Conservation (phyloP, 2,797 vertebrate genomes). For the Myotis planiceps region DNA sequence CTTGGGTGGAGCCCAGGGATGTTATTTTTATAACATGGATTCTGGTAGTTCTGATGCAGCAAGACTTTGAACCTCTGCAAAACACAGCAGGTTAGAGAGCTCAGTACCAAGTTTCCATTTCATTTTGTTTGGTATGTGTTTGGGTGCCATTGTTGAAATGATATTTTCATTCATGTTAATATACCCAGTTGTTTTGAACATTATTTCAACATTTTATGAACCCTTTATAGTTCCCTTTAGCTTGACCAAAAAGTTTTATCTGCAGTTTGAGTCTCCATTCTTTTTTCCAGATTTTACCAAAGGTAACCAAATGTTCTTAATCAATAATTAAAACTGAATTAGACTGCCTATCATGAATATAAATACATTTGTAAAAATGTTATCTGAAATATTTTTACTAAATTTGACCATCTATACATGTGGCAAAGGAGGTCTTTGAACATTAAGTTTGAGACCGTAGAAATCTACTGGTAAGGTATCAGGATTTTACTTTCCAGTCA, state of each 20-base stretch:
- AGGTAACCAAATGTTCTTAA: not conserved
- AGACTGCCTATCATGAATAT: not conserved
- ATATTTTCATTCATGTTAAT: conserved; percentile 8
- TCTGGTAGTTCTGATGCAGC: not conserved
- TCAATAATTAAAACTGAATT: conserved; percentile 11
- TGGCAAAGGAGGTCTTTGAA: not conserved
- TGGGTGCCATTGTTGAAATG: not conserved
- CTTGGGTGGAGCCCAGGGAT: not conserved
- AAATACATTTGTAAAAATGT: not conserved
- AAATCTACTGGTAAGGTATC: not conserved
- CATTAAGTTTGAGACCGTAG: not conserved
- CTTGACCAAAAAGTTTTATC: not conserved
- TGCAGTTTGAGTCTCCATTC: not conserved
- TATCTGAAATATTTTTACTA: not conserved
- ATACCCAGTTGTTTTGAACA: not conserved
- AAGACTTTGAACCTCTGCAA: not conserved
- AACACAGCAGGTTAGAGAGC: not conserved
- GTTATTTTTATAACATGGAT: conserved; percentile 1
- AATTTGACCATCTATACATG: not conserved
- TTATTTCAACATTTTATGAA: conserved; percentile 21
- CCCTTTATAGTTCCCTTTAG: not conserved
- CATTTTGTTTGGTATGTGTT: not conserved
- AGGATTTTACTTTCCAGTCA: not conserved
- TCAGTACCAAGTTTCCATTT: not conserved
- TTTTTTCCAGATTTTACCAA: conserved; percentile 23